phyloP scores from a whole-genome alignment of 2,888 invertebrate genomes.

The Nineta flava region DNA sequence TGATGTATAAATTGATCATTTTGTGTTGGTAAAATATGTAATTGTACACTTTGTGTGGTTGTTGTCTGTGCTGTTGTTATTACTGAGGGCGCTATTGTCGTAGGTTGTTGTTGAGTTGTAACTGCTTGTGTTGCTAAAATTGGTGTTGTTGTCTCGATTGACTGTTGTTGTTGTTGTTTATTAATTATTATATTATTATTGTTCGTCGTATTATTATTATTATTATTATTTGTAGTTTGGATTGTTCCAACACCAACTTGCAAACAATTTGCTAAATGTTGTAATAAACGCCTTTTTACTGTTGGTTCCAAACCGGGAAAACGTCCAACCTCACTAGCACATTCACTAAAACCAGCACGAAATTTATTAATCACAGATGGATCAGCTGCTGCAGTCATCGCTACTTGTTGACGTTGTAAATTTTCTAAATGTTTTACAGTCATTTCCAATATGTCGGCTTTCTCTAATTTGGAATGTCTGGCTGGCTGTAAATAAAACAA shows the following conservation, averaged over 20 bases:
- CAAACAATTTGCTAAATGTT: constrained; percentile 46
- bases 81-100: constrained; percentile 3
- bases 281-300: constrained; percentile 45
- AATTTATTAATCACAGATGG: constrained; percentile 73
- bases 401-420: constrained; percentile 73
- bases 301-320: constrained; percentile 48
- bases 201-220: constrained; percentile 7
- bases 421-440: constrained; percentile 86
- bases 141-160: constrained; percentile 8
- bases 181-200: too few species aligned
- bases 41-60: constrained; percentile 8
- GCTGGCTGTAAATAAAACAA: constrained; percentile 54
- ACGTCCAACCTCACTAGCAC: constrained; percentile 66
- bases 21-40: constrained; percentile 6
- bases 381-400: constrained; percentile 67
- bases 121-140: constrained; percentile 30
- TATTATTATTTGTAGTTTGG: constrained; percentile 15
- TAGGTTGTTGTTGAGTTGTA: constrained; percentile 13
- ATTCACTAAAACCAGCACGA: constrained; percentile 76
- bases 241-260: constrained; percentile 27
- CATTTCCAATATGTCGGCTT: constrained; percentile 90
- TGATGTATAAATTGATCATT: constrained; percentile 2
- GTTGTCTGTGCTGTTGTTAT: constrained; percentile 8
- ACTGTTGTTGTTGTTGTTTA: constrained; percentile 12
- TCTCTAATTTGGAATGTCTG: constrained; percentile 86